These are phyloP conservation scores for Eustalomyia histrio DNA, from an alignment of 2,888 invertebrate genomes.

Conservation along the genomic window DNA sequence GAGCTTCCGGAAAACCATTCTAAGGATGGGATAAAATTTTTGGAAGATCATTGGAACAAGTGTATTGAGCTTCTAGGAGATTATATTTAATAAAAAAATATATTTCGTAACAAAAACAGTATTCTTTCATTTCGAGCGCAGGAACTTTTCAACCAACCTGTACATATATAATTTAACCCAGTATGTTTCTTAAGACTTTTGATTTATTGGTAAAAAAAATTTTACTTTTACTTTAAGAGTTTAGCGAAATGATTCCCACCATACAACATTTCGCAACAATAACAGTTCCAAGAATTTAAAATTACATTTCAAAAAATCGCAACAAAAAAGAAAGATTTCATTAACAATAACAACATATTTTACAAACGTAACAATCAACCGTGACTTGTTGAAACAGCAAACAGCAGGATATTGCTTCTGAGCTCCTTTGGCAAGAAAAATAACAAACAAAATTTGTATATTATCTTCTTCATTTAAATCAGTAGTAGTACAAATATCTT, in stretches of 20 bases:
- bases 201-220: constrained; percentile 15
- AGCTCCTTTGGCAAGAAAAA: constrained; percentile 31
- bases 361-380: constrained; percentile 42
- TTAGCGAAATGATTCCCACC: constrained; percentile 56
- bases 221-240: constrained; percentile 55
- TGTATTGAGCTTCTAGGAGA: too few relatives aligned
- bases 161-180: not conserved
- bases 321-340: constrained; percentile 10
- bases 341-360: constrained; percentile 45
- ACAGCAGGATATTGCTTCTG: constrained; percentile 59
- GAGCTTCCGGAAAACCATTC: too few relatives aligned
- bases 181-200: constrained; percentile 40
- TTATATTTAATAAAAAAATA: too few relatives aligned
- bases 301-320: constrained; percentile 19
- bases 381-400: constrained; percentile 62
- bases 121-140: too few relatives aligned
- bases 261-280: constrained; percentile 21
- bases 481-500: not conserved
- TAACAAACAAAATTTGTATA: not conserved
- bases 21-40: too few relatives aligned
- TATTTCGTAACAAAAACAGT: too few relatives aligned
- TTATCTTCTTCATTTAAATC: not conserved
- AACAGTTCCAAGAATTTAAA: constrained; percentile 57
- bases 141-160: too few relatives aligned
- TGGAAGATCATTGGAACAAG: too few relatives aligned